Percentiles rank a stretch among this genome's conserved stretches.
Evolutionary conservation across 2,888 invertebrate species (phyloP).

Genomic region (Drosophila nr. perissopoda): DNA sequence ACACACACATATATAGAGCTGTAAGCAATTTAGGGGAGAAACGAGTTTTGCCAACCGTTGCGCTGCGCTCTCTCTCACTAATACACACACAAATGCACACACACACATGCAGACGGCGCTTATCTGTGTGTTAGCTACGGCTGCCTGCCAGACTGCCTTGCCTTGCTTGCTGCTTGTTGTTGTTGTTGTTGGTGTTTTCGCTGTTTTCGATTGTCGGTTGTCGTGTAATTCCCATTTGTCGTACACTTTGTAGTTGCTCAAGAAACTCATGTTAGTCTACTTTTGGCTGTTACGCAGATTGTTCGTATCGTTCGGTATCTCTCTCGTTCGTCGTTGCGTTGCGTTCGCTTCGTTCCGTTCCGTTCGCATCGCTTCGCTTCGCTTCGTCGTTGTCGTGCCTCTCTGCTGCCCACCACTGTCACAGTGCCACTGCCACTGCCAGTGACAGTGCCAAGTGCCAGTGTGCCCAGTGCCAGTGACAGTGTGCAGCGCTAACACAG

Average conservation of each 20-base stretch:
- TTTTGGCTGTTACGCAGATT: constrained; percentile 85
- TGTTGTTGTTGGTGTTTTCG: constrained; percentile 32
- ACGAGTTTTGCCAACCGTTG: constrained; percentile 60
- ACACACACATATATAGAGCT: constrained; percentile 6
- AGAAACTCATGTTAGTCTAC: constrained; percentile 85
- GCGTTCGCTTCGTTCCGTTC: constrained; percentile 33
- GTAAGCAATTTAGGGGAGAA: constrained; percentile 58
- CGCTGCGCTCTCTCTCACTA: constrained; percentile 40
- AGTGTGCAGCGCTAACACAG: constrained; percentile 47
- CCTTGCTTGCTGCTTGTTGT: constrained; percentile 15
- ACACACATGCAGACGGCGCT: not conserved
- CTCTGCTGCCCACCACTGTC: constrained; percentile 35
- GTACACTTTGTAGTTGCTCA: constrained; percentile 85
- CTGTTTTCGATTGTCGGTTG: constrained; percentile 82
- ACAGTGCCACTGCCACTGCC: constrained; percentile 30
- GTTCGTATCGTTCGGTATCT: constrained; percentile 75
- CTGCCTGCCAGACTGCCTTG: constrained; percentile 27
- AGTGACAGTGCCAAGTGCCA: constrained; percentile 31
- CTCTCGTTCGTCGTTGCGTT: constrained; percentile 64
- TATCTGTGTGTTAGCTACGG: constrained; percentile 38
- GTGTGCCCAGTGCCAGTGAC: constrained; percentile 36
- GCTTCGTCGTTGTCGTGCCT: constrained; percentile 50
- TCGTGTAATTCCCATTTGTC: constrained; percentile 85
- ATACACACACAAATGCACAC: constrained; percentile 7
- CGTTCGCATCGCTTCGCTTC: constrained; percentile 11